phyloP scores from a whole-genome alignment of 2,797 vertebrate species.

The Coranthus polyacanthus region DNA sequence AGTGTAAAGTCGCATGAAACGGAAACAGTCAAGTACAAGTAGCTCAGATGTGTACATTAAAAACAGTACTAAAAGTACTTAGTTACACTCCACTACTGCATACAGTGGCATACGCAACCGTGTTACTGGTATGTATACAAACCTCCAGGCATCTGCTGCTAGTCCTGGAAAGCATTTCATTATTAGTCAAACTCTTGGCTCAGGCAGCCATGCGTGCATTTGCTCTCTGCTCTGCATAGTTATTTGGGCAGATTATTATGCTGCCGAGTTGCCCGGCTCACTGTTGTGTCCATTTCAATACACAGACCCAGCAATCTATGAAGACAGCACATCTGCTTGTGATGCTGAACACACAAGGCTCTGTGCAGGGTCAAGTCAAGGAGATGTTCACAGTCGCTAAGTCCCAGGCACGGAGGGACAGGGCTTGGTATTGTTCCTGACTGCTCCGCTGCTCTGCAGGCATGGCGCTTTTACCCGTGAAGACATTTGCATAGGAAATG shows the following conservation, averaged over 20 bases:
- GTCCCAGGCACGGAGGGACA: constrained; percentile 59
- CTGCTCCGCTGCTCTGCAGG: constrained; percentile 56
- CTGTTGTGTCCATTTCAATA: constrained; percentile 61
- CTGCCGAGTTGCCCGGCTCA: constrained; percentile 54
- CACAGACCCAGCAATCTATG: constrained; percentile 55
- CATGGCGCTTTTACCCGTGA: constrained; percentile 41
- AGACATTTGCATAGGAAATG: constrained; percentile 68
- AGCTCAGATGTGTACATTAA: too few species aligned
- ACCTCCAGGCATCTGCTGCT: constrained; percentile 10
- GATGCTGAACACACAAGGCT: constrained; percentile 76
- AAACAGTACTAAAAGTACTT: too few species aligned
- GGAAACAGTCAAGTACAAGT: too few species aligned
- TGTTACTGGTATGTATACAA: constrained; percentile 6
- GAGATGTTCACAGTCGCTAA: constrained; percentile 62
- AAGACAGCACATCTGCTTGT: constrained; percentile 74
- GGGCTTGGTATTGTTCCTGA: constrained; percentile 62
- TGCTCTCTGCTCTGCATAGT: constrained; percentile 50
- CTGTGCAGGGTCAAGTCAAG: constrained; percentile 74
- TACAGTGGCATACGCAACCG: neutral
- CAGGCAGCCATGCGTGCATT: constrained; percentile 21
- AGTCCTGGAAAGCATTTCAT: constrained; percentile 22
- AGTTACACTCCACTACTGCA: neutral
- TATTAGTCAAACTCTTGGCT: constrained; percentile 16
- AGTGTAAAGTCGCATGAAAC: too few species aligned
- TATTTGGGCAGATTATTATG: constrained; percentile 63